Percentiles rank a stretch among this genome's conserved stretches.
phyloP scores from a whole-genome alignment of 2,113 vertebrate species.

The Cyanoderma ruficeps region DNA sequence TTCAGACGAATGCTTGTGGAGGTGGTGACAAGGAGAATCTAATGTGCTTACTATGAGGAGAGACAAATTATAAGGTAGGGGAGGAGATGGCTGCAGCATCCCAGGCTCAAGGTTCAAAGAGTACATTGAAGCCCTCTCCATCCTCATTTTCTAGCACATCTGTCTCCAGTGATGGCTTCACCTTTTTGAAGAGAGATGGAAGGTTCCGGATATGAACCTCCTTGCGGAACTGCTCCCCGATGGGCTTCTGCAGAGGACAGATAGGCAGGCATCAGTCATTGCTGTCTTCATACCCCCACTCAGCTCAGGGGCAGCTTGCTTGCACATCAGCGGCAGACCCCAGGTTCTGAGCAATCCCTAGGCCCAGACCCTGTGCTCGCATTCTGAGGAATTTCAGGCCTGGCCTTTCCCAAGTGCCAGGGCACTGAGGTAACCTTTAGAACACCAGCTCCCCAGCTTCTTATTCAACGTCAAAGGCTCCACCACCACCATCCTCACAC shows the following conservation, averaged over 20 bases:
- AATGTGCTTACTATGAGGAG: conserved; percentile 70
- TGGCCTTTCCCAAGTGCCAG: neutral
- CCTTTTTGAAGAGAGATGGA: conserved; percentile 93
- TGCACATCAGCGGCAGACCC: neutral
- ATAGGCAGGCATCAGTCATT: neutral
- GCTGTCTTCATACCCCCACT: neutral
- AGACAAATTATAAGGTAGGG: conserved; percentile 59
- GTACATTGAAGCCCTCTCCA: conserved; percentile 72
- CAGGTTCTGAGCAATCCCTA: neutral
- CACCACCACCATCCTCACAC: neutral
- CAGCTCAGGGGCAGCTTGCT: neutral
- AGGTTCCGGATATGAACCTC: conserved; percentile 98
- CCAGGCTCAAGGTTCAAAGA: conserved; percentile 83
- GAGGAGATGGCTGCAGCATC: conserved; percentile 43
- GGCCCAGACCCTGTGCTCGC: accelerated
- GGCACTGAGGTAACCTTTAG: neutral
- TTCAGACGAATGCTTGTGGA: conserved; percentile 41
- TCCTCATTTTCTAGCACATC: conserved; percentile 81
- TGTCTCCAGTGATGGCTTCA: conserved; percentile 78
- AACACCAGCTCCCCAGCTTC: neutral
- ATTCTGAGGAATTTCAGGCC: neutral
- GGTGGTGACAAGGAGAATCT: conserved; percentile 55
- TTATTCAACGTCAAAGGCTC: neutral
- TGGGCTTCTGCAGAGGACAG: conserved; percentile 84
- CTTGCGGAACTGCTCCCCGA: conserved; percentile 97